These are phyloP conservation scores for Solea solea DNA, from an alignment of 2,113 vertebrate species.

Conservation along the genomic window DNA sequence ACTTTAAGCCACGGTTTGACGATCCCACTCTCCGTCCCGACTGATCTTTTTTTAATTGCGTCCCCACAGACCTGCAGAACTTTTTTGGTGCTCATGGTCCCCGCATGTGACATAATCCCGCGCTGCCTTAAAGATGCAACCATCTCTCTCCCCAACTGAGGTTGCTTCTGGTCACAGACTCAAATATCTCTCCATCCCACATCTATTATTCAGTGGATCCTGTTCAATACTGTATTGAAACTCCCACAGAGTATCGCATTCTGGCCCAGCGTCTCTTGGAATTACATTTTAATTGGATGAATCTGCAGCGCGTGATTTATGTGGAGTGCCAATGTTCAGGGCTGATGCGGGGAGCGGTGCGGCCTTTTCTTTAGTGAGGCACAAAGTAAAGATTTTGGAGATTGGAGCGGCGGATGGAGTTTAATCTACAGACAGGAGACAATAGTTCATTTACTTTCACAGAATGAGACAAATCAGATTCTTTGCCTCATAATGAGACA, in stretches of 20 bases:
- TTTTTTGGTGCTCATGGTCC: constrained; percentile 34
- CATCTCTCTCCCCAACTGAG: constrained; percentile 30
- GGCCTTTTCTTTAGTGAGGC: background rate
- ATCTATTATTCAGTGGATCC: constrained; percentile 48
- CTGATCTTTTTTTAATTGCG: constrained; percentile 69
- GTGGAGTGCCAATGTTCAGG: background rate
- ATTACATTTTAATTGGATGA: constrained; percentile 19
- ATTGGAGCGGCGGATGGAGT: background rate
- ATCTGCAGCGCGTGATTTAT: constrained; percentile 33
- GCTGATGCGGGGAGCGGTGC: background rate
- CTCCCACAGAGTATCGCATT: constrained; percentile 7
- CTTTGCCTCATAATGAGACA: background rate
- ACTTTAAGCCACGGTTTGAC: constrained; percentile 40
- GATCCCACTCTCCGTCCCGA: constrained; percentile 41
- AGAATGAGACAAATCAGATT: background rate
- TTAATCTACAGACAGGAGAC: background rate
- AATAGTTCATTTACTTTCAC: background rate
- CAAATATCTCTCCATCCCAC: constrained; percentile 23
- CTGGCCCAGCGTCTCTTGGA: background rate
- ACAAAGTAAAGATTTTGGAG: background rate
- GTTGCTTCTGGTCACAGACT: constrained; percentile 30
- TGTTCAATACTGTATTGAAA: constrained; percentile 29
- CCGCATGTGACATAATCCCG: constrained; percentile 45
- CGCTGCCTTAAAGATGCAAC: constrained; percentile 30
- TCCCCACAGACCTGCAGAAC: constrained; percentile 60